phyloP scores from a whole-genome alignment of 2,888 invertebrate species.

The Listrodromus nycthemerus region DNA sequence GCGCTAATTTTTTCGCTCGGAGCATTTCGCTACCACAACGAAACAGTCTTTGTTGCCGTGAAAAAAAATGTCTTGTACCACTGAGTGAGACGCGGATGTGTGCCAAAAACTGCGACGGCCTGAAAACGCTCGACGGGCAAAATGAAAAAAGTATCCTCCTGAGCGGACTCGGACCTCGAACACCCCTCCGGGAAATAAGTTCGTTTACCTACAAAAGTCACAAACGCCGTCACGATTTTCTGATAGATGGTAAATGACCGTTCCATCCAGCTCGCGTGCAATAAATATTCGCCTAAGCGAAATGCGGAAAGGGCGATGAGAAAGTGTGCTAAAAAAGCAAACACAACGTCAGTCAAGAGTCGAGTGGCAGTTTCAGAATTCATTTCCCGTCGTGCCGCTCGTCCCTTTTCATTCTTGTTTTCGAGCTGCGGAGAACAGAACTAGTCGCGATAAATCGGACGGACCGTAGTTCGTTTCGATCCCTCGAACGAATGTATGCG shows the following conservation, averaged over 20 bases:
- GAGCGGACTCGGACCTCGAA: no score
- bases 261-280: not conserved
- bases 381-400: conserved; percentile 6
- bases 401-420: conserved; percentile 9
- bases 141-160: no score
- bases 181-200: not conserved
- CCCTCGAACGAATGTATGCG: conserved; percentile 21
- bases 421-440: conserved; percentile 12
- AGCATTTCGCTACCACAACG: no score
- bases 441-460: conserved; percentile 30
- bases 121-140: no score
- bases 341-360: conserved; percentile 27
- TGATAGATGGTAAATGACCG: not conserved
- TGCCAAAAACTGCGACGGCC: no score
- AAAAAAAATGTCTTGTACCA: no score
- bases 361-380: conserved; percentile 37
- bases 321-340: conserved; percentile 1
- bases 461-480: conserved; percentile 18
- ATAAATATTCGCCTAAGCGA: conserved; percentile 11
- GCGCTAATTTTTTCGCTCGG: no score
- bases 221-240: not conserved
- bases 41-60: no score
- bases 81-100: no score
- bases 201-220: not conserved
- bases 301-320: conserved; percentile 9